Conservation (phyloP, 2,113 vertebrate species). For the Phalacrocorax pelagicus region DNA sequence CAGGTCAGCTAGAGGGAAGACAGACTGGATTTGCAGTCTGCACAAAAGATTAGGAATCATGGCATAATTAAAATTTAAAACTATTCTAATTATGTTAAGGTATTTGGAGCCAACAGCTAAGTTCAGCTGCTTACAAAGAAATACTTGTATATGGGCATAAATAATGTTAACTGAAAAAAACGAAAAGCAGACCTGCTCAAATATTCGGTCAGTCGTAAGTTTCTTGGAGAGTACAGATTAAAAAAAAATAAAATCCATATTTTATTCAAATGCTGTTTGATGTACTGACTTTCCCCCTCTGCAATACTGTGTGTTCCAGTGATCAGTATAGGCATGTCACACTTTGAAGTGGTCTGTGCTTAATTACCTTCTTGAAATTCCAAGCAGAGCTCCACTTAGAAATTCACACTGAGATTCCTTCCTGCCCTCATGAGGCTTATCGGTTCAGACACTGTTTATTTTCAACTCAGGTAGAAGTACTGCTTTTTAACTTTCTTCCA, state of each 20-base stretch:
- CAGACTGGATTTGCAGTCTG: neutral
- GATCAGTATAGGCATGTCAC: conserved; percentile 35
- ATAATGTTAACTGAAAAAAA: conserved; percentile 20
- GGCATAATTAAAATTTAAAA: neutral
- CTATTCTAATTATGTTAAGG: neutral
- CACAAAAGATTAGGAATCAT: neutral
- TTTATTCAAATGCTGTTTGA: conserved; percentile 20
- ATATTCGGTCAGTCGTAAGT: neutral
- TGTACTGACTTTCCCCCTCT: conserved; percentile 4
- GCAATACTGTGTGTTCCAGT: neutral
- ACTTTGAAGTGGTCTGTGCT: conserved; percentile 44
- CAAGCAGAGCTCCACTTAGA: conserved; percentile 39
- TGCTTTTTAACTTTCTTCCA: conserved; percentile 47
- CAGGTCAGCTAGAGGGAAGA: neutral
- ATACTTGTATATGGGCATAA: neutral
- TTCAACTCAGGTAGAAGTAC: conserved; percentile 20
- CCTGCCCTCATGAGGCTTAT: conserved; percentile 53
- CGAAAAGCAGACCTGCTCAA: neutral
- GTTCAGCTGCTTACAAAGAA: neutral
- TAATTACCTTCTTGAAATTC: conserved; percentile 59
- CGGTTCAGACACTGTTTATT: conserved; percentile 21
- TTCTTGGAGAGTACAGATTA: neutral
- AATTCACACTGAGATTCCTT: conserved; percentile 55
- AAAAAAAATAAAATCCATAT: neutral
- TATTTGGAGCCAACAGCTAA: neutral